Percentiles rank a stretch among this genome's conserved stretches.
These are phyloP conservation scores for Percopsis omiscomaycus DNA, from an alignment of 2,797 vertebrate genomes.

Conservation along the genomic window DNA sequence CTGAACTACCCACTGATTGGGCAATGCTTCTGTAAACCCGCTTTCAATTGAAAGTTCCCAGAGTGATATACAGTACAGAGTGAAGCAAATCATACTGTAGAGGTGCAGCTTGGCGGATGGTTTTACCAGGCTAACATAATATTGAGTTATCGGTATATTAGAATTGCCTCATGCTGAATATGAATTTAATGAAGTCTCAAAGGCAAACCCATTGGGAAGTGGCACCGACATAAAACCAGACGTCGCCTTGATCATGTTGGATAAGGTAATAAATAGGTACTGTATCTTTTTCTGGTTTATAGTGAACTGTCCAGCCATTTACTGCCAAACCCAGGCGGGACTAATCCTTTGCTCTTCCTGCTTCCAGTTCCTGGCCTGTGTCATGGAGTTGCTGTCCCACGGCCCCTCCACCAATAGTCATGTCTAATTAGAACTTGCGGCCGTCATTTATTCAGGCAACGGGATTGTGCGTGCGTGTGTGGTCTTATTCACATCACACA, in stretches of 20 bases:
- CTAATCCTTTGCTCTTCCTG: slow-evolving; percentile 37
- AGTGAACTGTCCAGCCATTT: slow-evolving; percentile 13
- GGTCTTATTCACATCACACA: slow-evolving; percentile 72
- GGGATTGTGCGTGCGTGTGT: slow-evolving; percentile 57
- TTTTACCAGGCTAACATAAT: neutral
- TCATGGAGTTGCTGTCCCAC: slow-evolving; percentile 31
- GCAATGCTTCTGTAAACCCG: too few relatives aligned
- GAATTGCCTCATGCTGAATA: slow-evolving; percentile 10
- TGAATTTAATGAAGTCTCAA: slow-evolving; percentile 5
- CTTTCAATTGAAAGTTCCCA: too few relatives aligned
- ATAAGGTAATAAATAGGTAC: slow-evolving; percentile 16
- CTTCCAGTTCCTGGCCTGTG: slow-evolving; percentile 29
- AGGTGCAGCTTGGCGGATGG: too few relatives aligned
- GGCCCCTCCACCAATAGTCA: slow-evolving; percentile 50
- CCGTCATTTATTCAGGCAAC: slow-evolving; percentile 42
- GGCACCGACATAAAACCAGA: slow-evolving; percentile 9
- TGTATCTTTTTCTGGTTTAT: slow-evolving; percentile 10
- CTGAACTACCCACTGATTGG: too few relatives aligned
- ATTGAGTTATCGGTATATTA: neutral
- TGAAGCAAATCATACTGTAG: too few relatives aligned
- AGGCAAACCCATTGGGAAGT: neutral
- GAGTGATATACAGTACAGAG: too few relatives aligned
- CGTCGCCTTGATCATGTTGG: slow-evolving; percentile 10
- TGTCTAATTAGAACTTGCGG: slow-evolving; percentile 41
- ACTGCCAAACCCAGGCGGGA: slow-evolving; percentile 15